Evolutionary conservation across 2,888 invertebrate species (phyloP), one percentile per base, ranked within the genome.

Genomic region (Drosophila mettleri): DNA sequence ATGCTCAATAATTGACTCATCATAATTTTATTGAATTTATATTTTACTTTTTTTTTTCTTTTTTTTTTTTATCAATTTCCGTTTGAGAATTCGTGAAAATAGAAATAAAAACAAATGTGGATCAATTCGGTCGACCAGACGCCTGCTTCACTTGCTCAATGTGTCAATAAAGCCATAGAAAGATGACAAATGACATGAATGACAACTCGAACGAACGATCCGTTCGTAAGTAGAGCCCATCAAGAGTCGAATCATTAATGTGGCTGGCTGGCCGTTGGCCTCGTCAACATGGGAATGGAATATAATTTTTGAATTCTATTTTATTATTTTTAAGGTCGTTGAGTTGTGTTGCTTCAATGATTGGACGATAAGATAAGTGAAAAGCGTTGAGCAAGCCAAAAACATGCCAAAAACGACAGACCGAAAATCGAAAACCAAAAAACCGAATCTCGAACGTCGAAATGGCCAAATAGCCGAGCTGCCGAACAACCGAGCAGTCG

Each of bases 321-420:
- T 16, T 53, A 31, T 63, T 55, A 14, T 53, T 48, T 60, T 74
- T 67, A 84, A 84, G 85, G 85, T 80, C 85, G 51, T 49, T 60
- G 51, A 36, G 54, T 65, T 65, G 61, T 45, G 54, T 60, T 65
- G 58, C 24, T 43, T 64, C 78, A 74, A 76, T 76, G 69, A 70
- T 76, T 54, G 59, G 52, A n/a, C 70, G 86, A 81, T 81, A 83
- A 86, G 81, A 81, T 81, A 81, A 80, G 63, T 71, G 65, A 68
- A 69, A 72, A 46, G 52, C 20, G 60, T 12, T 41, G n/a, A 64
- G 49, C 59, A 39, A 24, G 58, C 10, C 18, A 51, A 54, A 38
- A 33, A 43, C 31, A 60, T 38, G 24, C 18, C 54, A 38, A 53
- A 53, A 34, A 12, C 43, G 16, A 33, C 22, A 20, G 33, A 14